Base-by-base conservation (phyloP, 2,113 vertebrate species). In the Trachemys scripta region DNA sequence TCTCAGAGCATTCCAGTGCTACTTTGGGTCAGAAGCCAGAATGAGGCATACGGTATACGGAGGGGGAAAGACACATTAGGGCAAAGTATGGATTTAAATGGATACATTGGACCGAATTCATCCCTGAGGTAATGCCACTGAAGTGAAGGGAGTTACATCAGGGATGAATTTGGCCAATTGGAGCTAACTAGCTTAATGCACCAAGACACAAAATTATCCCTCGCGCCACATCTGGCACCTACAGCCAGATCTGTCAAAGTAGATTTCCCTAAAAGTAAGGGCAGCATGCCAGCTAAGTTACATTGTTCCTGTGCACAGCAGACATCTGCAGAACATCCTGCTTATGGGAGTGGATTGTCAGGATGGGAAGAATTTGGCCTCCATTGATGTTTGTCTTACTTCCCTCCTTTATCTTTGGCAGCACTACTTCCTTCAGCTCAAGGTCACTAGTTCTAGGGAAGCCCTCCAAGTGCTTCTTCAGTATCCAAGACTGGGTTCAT, bases 371-470 rank as follows among this genome's bases (percentile, higher is more conserved):
- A 35, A 25, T 94, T 93, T 96, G 76, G 81, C 85, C 8, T 81
- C 88, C 76, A 29, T 5, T 65, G 76, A 56, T 94, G 20, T 51
- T 89, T 81, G 79, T 35, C 87, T 98, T 93, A 98, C 98, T 98
- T 98, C 98, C 98, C 98, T 99, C 84, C 82, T 98, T 98, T 56
- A 98, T 97, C 57, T 98, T 96, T 35, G 98, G 98, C 8, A 99
- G 97, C 72, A 98, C 97, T 84, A 97, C 97, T 8, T 98, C 98
- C 95, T 98, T 98, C 16, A 99, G 82, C 80, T 98, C 97, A 94
- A 99, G 99, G 97, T 99, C 38, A 78, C 98, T 98, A 8, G 93
- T 78, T 87, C 98, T 98, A n/a, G 99, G 98, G 84, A 92, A 92
- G 85, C 98, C 98, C 4, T 98, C 97, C 92, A 99, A 99, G 75